These are phyloP conservation scores for Ceratina australensis DNA, from an alignment of 1,140 invertebrate species.

Conservation along the genomic window DNA sequence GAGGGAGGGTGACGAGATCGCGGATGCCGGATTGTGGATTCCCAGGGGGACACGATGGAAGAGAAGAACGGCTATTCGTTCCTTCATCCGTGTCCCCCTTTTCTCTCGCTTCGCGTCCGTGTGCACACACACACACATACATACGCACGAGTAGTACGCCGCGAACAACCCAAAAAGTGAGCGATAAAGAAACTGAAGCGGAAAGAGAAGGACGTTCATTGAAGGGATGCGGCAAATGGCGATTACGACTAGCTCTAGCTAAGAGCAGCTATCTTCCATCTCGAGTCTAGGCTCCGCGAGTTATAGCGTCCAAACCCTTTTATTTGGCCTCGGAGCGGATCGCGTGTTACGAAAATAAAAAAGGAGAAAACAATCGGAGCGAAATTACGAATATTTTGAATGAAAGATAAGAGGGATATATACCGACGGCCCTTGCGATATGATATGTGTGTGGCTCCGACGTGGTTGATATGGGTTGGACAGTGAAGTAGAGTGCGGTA, in stretches of 20 bases:
- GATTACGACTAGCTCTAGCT: slow-evolving; percentile 71
- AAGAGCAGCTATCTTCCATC: slow-evolving; percentile 65
- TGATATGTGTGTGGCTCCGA: neutral
- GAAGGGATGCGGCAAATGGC: slow-evolving; percentile 67
- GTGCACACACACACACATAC: neutral
- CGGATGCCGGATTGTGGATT: slow-evolving; percentile 59
- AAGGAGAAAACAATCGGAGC: too few relatives aligned
- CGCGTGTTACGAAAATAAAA: too few relatives aligned
- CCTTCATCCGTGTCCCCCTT: slow-evolving; percentile 12
- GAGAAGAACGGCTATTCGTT: slow-evolving; percentile 38
- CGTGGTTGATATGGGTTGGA: slow-evolving; percentile 42
- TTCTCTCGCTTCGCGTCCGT: neutral
- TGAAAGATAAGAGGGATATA: too few relatives aligned
- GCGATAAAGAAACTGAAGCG: neutral
- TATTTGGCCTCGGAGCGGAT: too few relatives aligned
- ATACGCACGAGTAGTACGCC: too few relatives aligned
- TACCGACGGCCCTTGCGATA: too few relatives aligned
- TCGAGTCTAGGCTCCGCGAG: slow-evolving; percentile 54
- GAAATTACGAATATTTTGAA: too few relatives aligned
- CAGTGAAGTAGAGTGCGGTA: slow-evolving; percentile 5
- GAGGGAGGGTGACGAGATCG: slow-evolving; percentile 54
- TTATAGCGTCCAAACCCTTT: slow-evolving; percentile 41
- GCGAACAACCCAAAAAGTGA: neutral
- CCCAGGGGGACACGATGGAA: slow-evolving; percentile 39
- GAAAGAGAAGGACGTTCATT: slow-evolving; percentile 8